These are phyloP conservation scores for Periophthalmodon schlosseri DNA, from an alignment of 2,113 vertebrate species.

Conservation along the genomic window DNA sequence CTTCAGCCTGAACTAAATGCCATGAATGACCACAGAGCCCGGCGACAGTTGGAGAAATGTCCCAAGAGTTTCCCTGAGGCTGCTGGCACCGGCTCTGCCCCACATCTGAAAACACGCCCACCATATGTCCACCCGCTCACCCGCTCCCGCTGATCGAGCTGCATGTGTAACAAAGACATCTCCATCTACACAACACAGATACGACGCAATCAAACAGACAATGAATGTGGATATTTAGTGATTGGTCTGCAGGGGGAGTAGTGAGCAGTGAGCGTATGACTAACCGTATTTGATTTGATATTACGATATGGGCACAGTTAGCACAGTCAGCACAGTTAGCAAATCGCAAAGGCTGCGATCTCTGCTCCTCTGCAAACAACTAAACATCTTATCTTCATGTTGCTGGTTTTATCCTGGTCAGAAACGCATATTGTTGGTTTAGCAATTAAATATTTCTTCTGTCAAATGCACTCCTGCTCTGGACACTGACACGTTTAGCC, in stretches of 20 bases:
- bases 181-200: neutral
- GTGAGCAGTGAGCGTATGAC: neutral
- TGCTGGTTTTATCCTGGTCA: too few species aligned
- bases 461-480: too few species aligned
- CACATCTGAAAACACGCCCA: constrained; percentile 51
- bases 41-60: constrained; percentile 64
- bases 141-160: neutral
- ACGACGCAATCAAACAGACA: neutral
- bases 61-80: constrained; percentile 70
- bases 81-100: constrained; percentile 57
- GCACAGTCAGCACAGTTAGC: neutral
- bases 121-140: constrained; percentile 64
- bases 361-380: too few species aligned
- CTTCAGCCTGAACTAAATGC: constrained; percentile 48
- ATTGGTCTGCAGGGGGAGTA: neutral
- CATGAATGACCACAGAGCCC: constrained; percentile 43
- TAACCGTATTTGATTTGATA: neutral
- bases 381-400: too few species aligned
- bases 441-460: too few species aligned
- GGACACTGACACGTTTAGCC: too few species aligned
- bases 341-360: too few species aligned
- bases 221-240: neutral
- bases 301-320: too few species aligned
- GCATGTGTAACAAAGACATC: neutral
- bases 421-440: too few species aligned